phyloP scores from a whole-genome alignment of 2,113 vertebrate species.

The Budorcas taxicolor region DNA sequence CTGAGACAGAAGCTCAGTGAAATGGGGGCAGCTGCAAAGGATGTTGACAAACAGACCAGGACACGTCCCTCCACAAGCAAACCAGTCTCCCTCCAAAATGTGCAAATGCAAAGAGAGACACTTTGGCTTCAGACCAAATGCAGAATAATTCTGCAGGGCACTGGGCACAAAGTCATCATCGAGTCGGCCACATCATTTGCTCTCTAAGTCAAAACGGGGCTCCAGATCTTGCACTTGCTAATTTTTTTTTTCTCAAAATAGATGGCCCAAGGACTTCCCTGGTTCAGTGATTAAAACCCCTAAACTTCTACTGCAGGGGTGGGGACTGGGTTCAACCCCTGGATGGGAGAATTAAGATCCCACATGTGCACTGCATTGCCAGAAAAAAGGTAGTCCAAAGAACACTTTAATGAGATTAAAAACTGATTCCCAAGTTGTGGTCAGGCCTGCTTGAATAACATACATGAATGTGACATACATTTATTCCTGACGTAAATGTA shows the following conservation, averaged over 20 bases:
- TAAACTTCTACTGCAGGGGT: neutral
- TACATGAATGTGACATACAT: neutral
- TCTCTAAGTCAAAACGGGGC: neutral
- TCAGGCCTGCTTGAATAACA: neutral
- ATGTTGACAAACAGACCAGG: neutral
- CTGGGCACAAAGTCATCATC: fast-evolving
- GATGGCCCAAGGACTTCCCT: neutral
- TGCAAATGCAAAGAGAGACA: neutral
- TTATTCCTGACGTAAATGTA: neutral
- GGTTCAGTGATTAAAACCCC: neutral
- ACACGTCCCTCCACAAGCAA: fast-evolving
- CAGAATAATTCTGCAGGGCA: neutral
- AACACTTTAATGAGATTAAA: neutral
- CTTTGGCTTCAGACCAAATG: neutral
- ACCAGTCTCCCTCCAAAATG: fast-evolving
- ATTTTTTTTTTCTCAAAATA: neutral
- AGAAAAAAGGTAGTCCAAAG: neutral
- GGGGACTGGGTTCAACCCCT: neutral
- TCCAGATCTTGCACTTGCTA: neutral
- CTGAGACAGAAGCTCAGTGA: neutral
- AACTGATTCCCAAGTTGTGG: neutral
- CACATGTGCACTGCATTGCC: neutral
- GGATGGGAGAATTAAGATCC: neutral
- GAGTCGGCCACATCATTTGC: neutral
- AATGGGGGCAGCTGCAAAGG: neutral